Evolutionary conservation across 2,888 invertebrate species (phyloP).

Genomic region (Fragum sueziense): DNA sequence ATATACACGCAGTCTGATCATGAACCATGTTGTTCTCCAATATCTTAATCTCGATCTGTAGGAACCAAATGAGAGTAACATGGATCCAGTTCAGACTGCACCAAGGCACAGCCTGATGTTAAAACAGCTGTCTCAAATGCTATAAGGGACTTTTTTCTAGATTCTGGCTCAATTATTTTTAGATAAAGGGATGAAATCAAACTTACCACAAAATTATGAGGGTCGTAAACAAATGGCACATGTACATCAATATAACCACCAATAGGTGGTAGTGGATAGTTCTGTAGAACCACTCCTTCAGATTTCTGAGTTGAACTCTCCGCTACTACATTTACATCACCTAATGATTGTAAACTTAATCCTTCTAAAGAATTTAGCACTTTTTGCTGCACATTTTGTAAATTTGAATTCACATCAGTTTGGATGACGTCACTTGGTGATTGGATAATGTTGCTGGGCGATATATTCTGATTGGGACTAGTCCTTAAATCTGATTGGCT

Average conservation of each 20-base stretch:
- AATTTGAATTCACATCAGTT: neutral
- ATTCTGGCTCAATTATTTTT: no score
- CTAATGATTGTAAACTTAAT: neutral
- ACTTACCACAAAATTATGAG: constrained; percentile 73
- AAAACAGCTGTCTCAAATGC: no score
- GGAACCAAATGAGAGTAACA: no score
- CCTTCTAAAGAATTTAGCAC: neutral
- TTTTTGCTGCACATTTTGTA: neutral
- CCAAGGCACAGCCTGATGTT: no score
- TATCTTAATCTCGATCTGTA: no score
- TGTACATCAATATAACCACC: constrained; percentile 68
- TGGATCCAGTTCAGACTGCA: no score
- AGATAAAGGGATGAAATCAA: no score
- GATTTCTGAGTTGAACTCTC: neutral
- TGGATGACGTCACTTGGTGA: no score
- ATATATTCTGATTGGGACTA: neutral
- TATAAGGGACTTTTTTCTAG: no score
- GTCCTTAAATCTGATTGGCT: neutral
- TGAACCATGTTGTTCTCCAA: no score
- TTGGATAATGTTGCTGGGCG: neutral
- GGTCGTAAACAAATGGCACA: constrained; percentile 64
- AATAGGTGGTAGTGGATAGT: constrained; percentile 50
- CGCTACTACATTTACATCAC: neutral
- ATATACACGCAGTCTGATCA: no score
- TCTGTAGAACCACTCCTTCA: neutral